Evolutionary conservation across 2,113 vertebrate genomes (phyloP), one percentile per base, ranked within the genome.

Genomic region (Cochlearius cochlearius): DNA sequence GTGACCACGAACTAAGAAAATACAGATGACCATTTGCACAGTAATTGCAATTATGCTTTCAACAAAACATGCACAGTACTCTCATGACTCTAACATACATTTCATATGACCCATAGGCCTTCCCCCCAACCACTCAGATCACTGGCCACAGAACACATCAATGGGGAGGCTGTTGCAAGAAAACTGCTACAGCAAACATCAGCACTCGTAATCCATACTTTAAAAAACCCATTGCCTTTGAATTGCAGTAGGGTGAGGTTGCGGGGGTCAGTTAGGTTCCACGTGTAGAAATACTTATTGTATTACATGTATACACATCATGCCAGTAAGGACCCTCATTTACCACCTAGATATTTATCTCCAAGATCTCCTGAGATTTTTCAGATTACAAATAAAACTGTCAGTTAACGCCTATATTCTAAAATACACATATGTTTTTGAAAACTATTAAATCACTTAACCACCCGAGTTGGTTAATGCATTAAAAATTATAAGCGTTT

Each of bases 271-370:
- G 14, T 7, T 25, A 55, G 10, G 25, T 39, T 36, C 25, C 45
- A 52, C 0, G 0, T 3, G 8, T 10, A 60, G 20, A 90, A 90
- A 88, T 34, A 34, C 13, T 53, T 47, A 9, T 0, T n/a, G 38
- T 11, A 52, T 36, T 15, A 41, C 38, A 29, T 0, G 16, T 1
- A 19, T 2, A 52, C 7, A 45, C 5, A 29, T 10, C 21, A n/a
- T 7, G 19, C 17, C 43, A 60, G 38, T 19, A 63, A 76, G 23
- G 34, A 26, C 45, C 16, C 34, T 27, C 36, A 2, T 80, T 53
- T 52, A 68, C 9, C 39, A 76, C 10, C 50, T 49, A 53, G 38
- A 45, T 15, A n/a, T n/a, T 87, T 29, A 58, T 18, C 50, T 62
- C 38, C 47, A 55, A 62, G 26, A 3, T 29, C 34, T 81, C 19